These are phyloP conservation scores for Fragum fragum DNA, from an alignment of 2,888 invertebrate genomes.

Conservation along the genomic window DNA sequence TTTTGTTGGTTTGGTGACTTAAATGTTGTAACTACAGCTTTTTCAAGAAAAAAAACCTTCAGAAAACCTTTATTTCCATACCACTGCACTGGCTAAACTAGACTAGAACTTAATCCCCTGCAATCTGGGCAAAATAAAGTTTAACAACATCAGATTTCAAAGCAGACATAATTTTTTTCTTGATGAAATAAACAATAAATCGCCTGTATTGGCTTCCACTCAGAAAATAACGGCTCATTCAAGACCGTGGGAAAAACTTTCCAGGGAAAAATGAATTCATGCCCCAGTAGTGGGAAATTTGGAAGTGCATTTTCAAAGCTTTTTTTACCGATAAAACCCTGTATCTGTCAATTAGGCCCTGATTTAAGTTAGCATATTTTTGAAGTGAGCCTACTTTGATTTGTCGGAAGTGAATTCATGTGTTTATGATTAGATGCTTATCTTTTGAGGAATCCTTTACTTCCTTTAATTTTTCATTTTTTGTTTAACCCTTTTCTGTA, in stretches of 20 bases:
- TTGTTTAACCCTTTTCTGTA: too few relatives aligned
- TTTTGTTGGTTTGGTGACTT: too few relatives aligned
- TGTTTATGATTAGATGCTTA: slow-evolving; percentile 3
- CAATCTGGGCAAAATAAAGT: too few relatives aligned
- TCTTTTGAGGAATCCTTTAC: neutral
- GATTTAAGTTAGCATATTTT: neutral
- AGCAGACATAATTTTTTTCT: neutral
- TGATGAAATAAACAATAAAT: slow-evolving; percentile 19
- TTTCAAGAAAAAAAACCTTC: too few relatives aligned
- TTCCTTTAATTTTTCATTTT: neutral
- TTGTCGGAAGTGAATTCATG: slow-evolving; percentile 6
- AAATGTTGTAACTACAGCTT: too few relatives aligned
- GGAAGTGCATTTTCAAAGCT: neutral
- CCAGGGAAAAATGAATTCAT: neutral
- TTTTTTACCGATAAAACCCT: neutral
- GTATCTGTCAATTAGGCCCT: neutral
- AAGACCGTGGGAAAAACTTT: slow-evolving; percentile 1
- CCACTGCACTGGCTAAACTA: too few relatives aligned
- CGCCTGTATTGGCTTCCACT: neutral
- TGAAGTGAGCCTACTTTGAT: neutral
- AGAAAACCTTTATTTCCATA: too few relatives aligned
- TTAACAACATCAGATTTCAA: neutral
- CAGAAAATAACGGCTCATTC: slow-evolving; percentile 4
- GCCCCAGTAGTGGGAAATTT: slow-evolving; percentile 13
- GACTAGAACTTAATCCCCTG: too few relatives aligned